A percentile compares a stretch with the other conserved stretches of the same genome.
phyloP scores from a whole-genome alignment of 2,113 vertebrate genomes.

The Syngnathoides biaculeatus region DNA sequence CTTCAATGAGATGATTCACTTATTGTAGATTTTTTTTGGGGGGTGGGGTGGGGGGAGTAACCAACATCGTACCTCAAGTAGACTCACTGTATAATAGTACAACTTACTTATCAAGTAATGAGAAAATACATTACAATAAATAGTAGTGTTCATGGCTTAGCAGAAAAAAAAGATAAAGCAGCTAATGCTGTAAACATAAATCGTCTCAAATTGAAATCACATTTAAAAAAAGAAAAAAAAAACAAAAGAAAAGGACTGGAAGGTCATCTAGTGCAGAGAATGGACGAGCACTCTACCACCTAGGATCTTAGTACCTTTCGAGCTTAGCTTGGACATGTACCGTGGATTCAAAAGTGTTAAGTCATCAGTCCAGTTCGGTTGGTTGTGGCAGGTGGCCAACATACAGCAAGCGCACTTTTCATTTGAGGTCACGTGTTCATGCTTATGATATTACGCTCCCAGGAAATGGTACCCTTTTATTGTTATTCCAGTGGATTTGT shows the following conservation, averaged over 20 bases:
- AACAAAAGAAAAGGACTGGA: slow-evolving; percentile 7
- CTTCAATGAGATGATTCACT: slow-evolving; percentile 60
- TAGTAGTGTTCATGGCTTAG: slow-evolving; percentile 61
- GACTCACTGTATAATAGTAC: slow-evolving; percentile 23
- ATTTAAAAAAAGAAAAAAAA: too few relatives aligned
- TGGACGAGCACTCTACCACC: background rate
- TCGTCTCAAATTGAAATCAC: slow-evolving; percentile 24
- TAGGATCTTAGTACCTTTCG: slow-evolving; percentile 22
- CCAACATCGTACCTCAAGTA: slow-evolving; percentile 12
- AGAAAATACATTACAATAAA: slow-evolving; percentile 42
- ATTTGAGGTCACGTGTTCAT: slow-evolving; percentile 19
- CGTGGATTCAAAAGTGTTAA: slow-evolving; percentile 4
- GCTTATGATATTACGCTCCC: slow-evolving; percentile 4
- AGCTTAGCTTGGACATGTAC: slow-evolving; percentile 14
- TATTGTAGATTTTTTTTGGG: slow-evolving; percentile 51
- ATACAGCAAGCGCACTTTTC: slow-evolving; percentile 11
- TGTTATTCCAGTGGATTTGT: slow-evolving; percentile 54
- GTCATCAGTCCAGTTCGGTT: background rate
- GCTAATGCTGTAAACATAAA: slow-evolving; percentile 57
- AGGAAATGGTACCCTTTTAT: slow-evolving; percentile 6
- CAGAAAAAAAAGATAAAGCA: slow-evolving; percentile 36
- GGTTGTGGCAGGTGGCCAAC: slow-evolving; percentile 13
- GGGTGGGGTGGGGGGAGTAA: background rate
- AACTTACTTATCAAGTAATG: slow-evolving; percentile 34
- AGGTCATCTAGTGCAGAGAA: slow-evolving; percentile 28